These are phyloP conservation scores for Sorex araneus DNA, from an alignment of 2,113 vertebrate species.

Conservation along the genomic window DNA sequence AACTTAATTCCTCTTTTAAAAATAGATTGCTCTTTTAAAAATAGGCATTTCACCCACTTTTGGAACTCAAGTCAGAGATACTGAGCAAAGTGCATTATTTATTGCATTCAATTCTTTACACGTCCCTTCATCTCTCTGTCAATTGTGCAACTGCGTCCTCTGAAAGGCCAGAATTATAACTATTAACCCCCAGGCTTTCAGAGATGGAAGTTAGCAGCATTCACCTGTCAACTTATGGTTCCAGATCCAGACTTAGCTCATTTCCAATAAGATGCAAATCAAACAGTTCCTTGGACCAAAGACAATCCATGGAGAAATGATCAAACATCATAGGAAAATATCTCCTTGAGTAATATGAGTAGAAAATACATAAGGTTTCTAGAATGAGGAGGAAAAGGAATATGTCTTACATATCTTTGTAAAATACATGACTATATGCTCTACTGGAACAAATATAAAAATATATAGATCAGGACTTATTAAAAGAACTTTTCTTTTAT, in stretches of 20 bases:
- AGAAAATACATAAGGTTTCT: neutral
- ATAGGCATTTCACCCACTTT: conserved; percentile 3
- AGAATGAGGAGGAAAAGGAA: neutral
- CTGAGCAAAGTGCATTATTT: neutral
- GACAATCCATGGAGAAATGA: neutral
- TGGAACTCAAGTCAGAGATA: neutral
- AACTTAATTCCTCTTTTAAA: conserved; percentile 20
- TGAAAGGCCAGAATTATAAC: neutral
- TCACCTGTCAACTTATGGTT: conserved; percentile 1
- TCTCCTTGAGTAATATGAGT: neutral
- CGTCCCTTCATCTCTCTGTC: neutral
- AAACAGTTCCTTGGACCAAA: neutral
- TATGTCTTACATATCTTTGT: neutral
- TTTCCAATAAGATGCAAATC: neutral
- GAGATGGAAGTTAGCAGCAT: neutral
- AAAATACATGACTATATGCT: neutral
- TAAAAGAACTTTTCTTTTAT: no score
- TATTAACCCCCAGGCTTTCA: neutral
- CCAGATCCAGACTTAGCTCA: neutral
- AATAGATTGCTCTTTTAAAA: neutral
- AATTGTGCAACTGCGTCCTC: neutral
- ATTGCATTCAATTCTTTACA: neutral
- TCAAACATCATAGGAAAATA: neutral
- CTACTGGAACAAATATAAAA: neutral
- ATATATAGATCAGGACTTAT: neutral